Percentiles rank a stretch among this genome's conserved stretches.
Evolutionary conservation across 2,113 vertebrate species (phyloP).

Genomic region (Hypomesus transpacificus): DNA sequence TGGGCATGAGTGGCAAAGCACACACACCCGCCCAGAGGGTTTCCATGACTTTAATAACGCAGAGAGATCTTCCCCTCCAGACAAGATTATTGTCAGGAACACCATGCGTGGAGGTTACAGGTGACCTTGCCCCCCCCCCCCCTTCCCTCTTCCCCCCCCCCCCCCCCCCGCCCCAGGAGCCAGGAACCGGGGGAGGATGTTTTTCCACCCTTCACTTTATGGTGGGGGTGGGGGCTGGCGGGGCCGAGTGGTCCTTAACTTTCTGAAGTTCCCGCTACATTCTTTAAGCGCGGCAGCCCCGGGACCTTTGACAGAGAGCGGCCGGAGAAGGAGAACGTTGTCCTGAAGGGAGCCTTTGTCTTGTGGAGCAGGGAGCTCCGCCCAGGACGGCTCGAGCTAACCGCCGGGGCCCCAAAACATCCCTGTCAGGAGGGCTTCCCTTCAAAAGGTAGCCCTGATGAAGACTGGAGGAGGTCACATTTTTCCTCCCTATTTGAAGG

Average conservation of each 20-base stretch:
- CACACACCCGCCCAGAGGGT: neutral
- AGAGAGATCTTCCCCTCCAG: neutral
- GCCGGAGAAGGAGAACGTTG: neutral
- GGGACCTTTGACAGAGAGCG: conserved; percentile 27
- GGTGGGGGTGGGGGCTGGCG: neutral
- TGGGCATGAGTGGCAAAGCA: no score
- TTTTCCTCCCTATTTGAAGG: conserved; percentile 8
- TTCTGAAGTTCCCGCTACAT: conserved; percentile 16
- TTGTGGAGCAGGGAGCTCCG: conserved; percentile 3
- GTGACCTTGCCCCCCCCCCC: neutral
- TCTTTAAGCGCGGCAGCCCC: neutral
- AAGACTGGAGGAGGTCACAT: conserved; percentile 35
- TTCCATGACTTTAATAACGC: neutral
- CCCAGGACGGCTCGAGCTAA: no score
- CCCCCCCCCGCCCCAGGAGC: neutral
- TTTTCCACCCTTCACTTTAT: neutral
- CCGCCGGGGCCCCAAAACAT: no score
- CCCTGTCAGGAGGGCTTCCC: neutral
- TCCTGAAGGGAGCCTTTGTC: conserved; percentile 30
- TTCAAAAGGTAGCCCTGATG: conserved; percentile 17
- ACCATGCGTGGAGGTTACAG: neutral
- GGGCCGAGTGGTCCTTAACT: conserved; percentile 7
- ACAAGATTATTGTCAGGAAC: neutral
- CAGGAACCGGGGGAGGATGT: neutral
- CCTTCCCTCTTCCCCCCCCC: neutral